Conservation (phyloP, 2,113 vertebrate genomes). For the Neodon shergylaensis region DNA sequence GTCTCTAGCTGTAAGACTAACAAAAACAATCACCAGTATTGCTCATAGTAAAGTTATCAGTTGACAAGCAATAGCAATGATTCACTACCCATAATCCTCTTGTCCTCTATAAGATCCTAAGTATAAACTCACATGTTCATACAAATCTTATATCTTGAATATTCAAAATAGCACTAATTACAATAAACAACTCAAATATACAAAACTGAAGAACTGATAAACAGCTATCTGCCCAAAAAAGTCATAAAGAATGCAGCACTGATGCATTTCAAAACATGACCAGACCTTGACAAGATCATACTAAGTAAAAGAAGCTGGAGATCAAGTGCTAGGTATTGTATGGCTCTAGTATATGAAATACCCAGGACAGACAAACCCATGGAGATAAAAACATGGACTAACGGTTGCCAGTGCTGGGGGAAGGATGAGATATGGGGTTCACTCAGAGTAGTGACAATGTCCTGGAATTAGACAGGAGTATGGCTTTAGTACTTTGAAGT, state of each 20-base stretch:
- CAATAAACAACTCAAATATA: neutral
- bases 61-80: neutral
- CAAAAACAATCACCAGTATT: neutral
- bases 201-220: neutral
- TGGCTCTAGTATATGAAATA: neutral
- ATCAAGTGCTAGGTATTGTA: neutral
- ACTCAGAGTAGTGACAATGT: neutral
- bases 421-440: neutral
- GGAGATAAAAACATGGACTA: neutral
- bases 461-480: neutral
- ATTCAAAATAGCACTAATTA: neutral
- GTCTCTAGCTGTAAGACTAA: neutral
- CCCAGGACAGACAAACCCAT: neutral
- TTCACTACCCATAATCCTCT: neutral
- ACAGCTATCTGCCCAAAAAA: too few relatives aligned
- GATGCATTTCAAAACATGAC: neutral
- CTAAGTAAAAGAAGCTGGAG: neutral
- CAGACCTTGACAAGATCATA: neutral
- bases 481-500: neutral
- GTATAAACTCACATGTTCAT: neutral
- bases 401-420: neutral
- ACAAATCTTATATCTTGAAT: neutral
- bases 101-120: neutral
- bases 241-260: neutral
- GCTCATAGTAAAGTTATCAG: neutral